Evolutionary conservation across 2,797 vertebrate species (phyloP), one percentile per base, ranked within the genome.

Genomic region (Alca torda): DNA sequence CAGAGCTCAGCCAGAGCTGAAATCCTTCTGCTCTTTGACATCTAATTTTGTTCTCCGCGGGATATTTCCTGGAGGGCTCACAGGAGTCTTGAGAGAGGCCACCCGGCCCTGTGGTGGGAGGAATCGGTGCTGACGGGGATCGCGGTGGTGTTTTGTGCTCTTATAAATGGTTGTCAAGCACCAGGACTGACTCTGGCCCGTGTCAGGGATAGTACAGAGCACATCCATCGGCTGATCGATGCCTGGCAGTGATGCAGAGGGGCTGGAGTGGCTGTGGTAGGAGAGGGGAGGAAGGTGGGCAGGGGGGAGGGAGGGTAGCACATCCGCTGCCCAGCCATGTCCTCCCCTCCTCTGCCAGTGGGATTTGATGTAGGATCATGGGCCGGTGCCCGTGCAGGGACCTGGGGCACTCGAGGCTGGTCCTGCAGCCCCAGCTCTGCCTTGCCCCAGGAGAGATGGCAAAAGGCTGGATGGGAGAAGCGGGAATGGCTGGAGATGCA

Each of bases 1-100:
- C 68, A 93, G 60, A 80, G 84, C 81, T 82, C 35, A 93, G 79
- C 56, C 61, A 70, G 87, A 88, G 53, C 60, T 69, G 41, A 74
- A 88, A 90, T 61, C 56, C 59, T 78, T 76, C 86, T 94, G 84
- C 73, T 90, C 83, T 95, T 94, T 95, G 93, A 96, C 86, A 82
- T 89, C 75, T 65, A 43, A 81, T 74, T 84, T 91, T 53, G 39
- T 48, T 72, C 91, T 84, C 75, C 21, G 2, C 4, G 5, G 87
- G 79, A 30, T 41, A 43, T 78, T 95, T 95, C 85, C 60, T 96
- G 91, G 20, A 93, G 74, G 56, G 31, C 39, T 90, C 30, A 6
- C 3, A 54, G 43, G 73, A 93, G 43, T 7, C 87, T 80, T 74
- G 64, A 61, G 64, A 94, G 86, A 94, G 35, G 68, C 65, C 0